These are phyloP conservation scores for Nomada fucata DNA, from an alignment of 2,888 invertebrate genomes.

Conservation along the genomic window DNA sequence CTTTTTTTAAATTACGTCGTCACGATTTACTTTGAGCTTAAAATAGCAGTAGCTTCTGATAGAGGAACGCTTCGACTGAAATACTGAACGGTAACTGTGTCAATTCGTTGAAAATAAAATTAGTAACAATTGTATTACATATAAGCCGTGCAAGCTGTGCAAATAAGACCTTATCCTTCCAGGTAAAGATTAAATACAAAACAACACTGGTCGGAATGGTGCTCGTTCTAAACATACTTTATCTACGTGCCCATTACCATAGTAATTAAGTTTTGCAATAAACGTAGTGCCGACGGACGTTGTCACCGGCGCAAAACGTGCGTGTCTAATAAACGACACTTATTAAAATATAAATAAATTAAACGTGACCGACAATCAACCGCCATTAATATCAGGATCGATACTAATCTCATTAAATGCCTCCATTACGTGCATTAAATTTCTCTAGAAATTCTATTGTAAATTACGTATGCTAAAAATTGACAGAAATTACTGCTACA, in stretches of 20 bases:
- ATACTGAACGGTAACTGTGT: neutral
- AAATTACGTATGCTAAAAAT: too few relatives aligned
- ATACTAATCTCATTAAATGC: neutral
- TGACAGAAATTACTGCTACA: too few relatives aligned
- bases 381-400: neutral
- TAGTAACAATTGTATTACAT: neutral
- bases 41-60: too few relatives aligned
- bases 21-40: too few relatives aligned
- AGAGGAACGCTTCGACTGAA: neutral
- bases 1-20: too few relatives aligned
- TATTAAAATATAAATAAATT: slow-evolving; percentile 24
- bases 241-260: slow-evolving; percentile 28
- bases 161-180: neutral
- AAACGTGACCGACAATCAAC: neutral
- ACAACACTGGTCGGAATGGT: neutral
- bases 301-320: neutral
- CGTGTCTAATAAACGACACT: slow-evolving; percentile 22
- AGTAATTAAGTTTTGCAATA: slow-evolving; percentile 33
- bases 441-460: too few relatives aligned
- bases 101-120: neutral
- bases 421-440: too few relatives aligned
- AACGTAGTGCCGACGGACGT: slow-evolving; percentile 5
- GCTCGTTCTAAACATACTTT: slow-evolving; percentile 19
- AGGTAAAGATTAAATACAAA: neutral
- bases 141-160: neutral